Conservation (phyloP, 2,888 invertebrate species). For the Creontiades dilutus region DNA sequence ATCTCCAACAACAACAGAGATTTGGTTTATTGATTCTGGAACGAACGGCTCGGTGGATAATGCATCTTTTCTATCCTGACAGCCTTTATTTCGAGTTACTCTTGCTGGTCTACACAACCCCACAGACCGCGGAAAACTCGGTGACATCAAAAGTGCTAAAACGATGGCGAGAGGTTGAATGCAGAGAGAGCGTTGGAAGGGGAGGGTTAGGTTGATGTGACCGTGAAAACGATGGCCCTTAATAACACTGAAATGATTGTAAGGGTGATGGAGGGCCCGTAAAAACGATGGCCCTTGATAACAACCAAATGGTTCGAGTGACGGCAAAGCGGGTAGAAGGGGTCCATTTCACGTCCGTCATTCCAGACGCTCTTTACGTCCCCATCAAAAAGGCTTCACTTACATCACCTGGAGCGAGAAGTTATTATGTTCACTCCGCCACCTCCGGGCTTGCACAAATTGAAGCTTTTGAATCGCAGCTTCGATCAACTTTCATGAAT, state of each 20-base stretch:
- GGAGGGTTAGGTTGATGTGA: not conserved
- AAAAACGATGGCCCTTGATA: too few species aligned
- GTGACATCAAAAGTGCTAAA: not conserved
- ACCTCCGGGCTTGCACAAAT: not conserved
- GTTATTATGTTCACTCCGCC: not conserved
- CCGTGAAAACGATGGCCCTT: slow-evolving; percentile 5
- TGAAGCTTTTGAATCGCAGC: not conserved
- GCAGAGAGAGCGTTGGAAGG: not conserved
- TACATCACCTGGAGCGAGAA: slow-evolving; percentile 6
- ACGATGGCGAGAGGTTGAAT: too few species aligned
- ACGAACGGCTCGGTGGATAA: not conserved
- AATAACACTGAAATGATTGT: not conserved
- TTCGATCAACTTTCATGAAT: not conserved
- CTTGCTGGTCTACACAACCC: too few species aligned
- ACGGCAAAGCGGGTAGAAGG: not conserved
- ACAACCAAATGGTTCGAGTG: not conserved
- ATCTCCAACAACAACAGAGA: not conserved
- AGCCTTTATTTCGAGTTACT: too few species aligned
- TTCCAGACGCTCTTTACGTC: slow-evolving; percentile 25
- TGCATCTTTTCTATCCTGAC: not conserved
- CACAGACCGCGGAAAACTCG: not conserved
- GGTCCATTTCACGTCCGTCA: not conserved
- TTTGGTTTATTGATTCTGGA: slow-evolving; percentile 1
- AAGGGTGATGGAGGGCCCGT: too few species aligned
- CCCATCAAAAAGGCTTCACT: slow-evolving; percentile 8